These are phyloP conservation scores for Diabrotica undecimpunctata DNA, from an alignment of 1,140 invertebrate genomes.

Conservation along the genomic window DNA sequence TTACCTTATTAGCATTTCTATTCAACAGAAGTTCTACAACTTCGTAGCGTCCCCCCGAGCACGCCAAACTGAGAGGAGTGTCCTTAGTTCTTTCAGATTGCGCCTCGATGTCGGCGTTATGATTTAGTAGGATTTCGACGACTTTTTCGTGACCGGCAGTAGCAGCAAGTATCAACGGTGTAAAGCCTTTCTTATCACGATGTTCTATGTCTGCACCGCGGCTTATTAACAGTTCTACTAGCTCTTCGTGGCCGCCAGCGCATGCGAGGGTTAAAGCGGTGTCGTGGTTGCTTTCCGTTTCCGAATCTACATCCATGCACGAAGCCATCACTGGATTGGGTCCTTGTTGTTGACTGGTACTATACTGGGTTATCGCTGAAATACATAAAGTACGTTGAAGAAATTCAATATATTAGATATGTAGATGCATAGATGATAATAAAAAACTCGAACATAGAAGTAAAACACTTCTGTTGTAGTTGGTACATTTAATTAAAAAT, in stretches of 20 bases:
- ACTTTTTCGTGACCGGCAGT: slow-evolving; percentile 95
- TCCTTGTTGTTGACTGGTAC: slow-evolving; percentile 25
- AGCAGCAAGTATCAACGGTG: slow-evolving; percentile 93
- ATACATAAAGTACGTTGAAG: not conserved
- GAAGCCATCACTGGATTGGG: slow-evolving; percentile 34
- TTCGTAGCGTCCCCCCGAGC: slow-evolving; percentile 95
- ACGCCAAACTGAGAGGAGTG: slow-evolving; percentile 94
- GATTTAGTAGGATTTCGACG: slow-evolving; percentile 89
- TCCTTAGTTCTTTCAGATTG: slow-evolving; percentile 99
- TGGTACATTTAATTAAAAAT: no score
- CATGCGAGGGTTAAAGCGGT: slow-evolving; percentile 96
- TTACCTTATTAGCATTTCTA: slow-evolving; percentile 75
- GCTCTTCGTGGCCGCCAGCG: slow-evolving; percentile 93
- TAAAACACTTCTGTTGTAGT: no score
- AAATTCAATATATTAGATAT: no score
- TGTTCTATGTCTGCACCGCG: slow-evolving; percentile 95
- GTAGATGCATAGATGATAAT: no score
- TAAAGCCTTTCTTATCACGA: slow-evolving; percentile 98
- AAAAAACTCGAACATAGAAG: no score
- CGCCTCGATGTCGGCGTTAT: slow-evolving; percentile 93
- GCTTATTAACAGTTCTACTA: slow-evolving; percentile 85
- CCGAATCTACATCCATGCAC: slow-evolving; percentile 88
- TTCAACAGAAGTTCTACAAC: slow-evolving; percentile 82
- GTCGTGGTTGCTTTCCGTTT: slow-evolving; percentile 97
- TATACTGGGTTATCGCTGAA: slow-evolving; percentile 44